phyloP scores from a whole-genome alignment of 2,113 vertebrate genomes.

The Urocolius indicus region DNA sequence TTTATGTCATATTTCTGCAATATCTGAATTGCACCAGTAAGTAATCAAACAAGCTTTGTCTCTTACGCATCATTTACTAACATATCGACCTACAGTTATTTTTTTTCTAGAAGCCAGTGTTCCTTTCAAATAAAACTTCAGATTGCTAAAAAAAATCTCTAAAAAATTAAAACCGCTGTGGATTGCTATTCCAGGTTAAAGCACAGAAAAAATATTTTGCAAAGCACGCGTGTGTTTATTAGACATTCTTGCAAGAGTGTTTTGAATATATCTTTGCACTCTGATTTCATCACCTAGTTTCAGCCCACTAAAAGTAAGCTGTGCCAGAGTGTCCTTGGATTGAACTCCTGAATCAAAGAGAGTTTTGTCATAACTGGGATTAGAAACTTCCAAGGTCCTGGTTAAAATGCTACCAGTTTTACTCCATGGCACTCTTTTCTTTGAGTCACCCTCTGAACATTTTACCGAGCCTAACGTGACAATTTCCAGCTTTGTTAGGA shows the following conservation, averaged over 20 bases:
- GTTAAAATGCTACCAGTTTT: constrained; percentile 18
- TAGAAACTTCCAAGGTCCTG: constrained; percentile 3
- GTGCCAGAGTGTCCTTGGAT: not conserved
- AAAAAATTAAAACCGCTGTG: not conserved
- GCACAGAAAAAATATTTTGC: not conserved
- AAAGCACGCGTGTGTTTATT: not conserved
- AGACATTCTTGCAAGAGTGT: not conserved
- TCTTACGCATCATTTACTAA: not conserved
- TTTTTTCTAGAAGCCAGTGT: not conserved
- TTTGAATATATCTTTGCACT: not conserved
- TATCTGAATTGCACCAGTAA: not conserved
- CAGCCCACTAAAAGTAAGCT: not conserved
- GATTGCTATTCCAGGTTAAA: not conserved
- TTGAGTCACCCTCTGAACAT: not conserved
- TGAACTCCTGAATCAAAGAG: constrained; percentile 45
- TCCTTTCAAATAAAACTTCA: not conserved
- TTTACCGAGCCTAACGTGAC: not conserved
- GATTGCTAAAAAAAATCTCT: not conserved
- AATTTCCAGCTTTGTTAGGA: constrained; percentile 21
- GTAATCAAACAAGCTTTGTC: not conserved
- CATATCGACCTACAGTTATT: not conserved
- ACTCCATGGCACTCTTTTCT: not conserved
- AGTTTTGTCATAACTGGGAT: not conserved
- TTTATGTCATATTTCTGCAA: not conserved
- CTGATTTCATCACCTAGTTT: constrained; percentile 17